Evolutionary conservation across 64 coral and sea anemone genomes (phyloP).

Genomic region (Orbicella faveolata): DNA sequence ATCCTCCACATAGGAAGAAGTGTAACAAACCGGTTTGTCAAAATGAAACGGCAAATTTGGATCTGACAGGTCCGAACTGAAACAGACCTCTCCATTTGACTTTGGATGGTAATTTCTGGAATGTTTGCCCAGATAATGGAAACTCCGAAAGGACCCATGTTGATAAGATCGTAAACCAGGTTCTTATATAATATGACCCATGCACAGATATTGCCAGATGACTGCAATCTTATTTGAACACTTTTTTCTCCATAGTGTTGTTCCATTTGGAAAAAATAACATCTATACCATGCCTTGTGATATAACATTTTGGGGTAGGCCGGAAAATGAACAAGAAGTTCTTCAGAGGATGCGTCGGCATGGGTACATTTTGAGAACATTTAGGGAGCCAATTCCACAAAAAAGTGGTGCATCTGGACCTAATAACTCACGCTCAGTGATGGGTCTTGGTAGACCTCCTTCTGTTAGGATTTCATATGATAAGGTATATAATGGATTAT

Average conservation of each 20-base stretch:
- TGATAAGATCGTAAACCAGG: too few relatives aligned
- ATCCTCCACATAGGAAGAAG: too few relatives aligned
- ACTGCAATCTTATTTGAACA: neutral
- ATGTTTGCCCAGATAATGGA: too few relatives aligned
- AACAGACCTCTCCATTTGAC: too few relatives aligned
- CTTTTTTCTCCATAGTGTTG: constrained; percentile 35
- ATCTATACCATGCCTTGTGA: constrained; percentile 83
- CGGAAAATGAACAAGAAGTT: constrained; percentile 70
- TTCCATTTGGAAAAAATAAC: constrained; percentile 80
- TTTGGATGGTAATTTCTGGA: too few relatives aligned
- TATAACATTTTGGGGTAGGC: constrained; percentile 79
- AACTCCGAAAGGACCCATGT: too few relatives aligned
- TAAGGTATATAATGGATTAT: constrained; percentile 5
- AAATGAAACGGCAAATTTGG: too few relatives aligned
- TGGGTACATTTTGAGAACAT: constrained; percentile 49
- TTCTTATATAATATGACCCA: too few relatives aligned
- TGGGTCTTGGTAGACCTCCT: constrained; percentile 41
- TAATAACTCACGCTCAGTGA: neutral
- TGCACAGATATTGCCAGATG: too few relatives aligned
- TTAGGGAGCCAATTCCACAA: constrained; percentile 29
- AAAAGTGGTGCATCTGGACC: constrained; percentile 24
- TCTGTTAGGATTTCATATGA: constrained; percentile 75
- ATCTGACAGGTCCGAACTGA: too few relatives aligned
- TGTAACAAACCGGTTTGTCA: too few relatives aligned
- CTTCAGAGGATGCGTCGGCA: constrained; percentile 61